Evolutionary conservation across 2,888 invertebrate genomes (phyloP).

Genomic region (Acleris holmiana): DNA sequence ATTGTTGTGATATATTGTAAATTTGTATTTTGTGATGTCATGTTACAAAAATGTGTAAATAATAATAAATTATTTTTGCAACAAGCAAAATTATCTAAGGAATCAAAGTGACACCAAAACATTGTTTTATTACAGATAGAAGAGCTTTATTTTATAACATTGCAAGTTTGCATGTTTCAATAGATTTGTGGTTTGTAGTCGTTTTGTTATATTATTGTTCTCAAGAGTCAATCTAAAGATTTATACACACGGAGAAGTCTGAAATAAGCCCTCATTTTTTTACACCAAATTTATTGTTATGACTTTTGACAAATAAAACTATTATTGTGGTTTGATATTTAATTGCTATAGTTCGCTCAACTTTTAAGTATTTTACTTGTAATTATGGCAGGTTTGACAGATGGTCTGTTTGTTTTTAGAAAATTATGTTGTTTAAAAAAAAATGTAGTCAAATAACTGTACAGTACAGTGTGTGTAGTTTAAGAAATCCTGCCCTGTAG

Average conservation of each 20-base stretch:
- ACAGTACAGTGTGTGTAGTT: no score
- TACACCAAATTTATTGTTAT: neutral
- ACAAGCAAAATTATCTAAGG: slow-evolving; percentile 41
- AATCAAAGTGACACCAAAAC: slow-evolving; percentile 35
- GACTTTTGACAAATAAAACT: neutral
- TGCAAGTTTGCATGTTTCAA: neutral
- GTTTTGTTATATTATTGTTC: neutral
- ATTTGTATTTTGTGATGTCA: slow-evolving; percentile 40
- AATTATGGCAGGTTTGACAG: slow-evolving; percentile 1
- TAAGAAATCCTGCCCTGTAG: no score
- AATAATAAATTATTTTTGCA: slow-evolving; percentile 52
- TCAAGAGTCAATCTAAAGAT: neutral
- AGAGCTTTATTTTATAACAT: neutral
- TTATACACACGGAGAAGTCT: slow-evolving; percentile 1
- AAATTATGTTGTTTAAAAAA: neutral
- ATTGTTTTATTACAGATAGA: slow-evolving; percentile 27
- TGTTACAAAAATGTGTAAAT: slow-evolving; percentile 47
- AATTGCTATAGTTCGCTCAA: slow-evolving; percentile 18
- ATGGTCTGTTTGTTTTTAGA: neutral
- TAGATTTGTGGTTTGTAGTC: slow-evolving; percentile 9
- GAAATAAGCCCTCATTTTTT: slow-evolving; percentile 8
- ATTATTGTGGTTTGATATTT: slow-evolving; percentile 5
- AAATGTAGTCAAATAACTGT: no score
- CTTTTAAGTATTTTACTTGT: neutral
- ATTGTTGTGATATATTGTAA: slow-evolving; percentile 40